Evolutionary conservation across 2,113 vertebrate genomes (phyloP), one percentile per base, ranked within the genome.

Genomic region (Balaeniceps rex): DNA sequence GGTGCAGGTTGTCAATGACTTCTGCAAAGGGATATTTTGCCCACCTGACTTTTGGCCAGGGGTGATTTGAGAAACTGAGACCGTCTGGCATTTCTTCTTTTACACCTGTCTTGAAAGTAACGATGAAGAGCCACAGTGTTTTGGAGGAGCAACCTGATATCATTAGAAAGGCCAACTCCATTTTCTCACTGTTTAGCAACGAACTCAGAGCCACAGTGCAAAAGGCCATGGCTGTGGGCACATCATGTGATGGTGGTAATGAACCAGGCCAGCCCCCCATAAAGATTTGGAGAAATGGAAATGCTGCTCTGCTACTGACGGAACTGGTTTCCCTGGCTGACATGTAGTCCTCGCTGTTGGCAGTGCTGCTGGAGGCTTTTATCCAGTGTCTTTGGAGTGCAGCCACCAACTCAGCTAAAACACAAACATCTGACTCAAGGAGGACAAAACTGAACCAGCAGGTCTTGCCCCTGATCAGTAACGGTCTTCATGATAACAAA

Each of bases 321-420:
- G 42, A 57, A 31, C 51, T 14, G 14, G 14, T 75, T 51, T 22
- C 52, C 38, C 23, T 52, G 61, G n/a, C 26, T n/a, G 36, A 31
- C 1, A 3, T 31, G 31, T 25, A 33, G 60, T 33, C 40, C 69
- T 60, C 0, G 0, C 61, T 46, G 33, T n/a, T 38, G 34, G 26
- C 26, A 8, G 26, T 64, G 34, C 29, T 65, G 42, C 40, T n/a
- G n/a, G n/a, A n/a, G n/a, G n/a, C n/a, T n/a, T n/a, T n/a, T 40
- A 40, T 40, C 40, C 64, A 42, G 29, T 3, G 12, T 40, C 68
- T 57, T 55, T 42, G 29, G 25, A 42, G 42, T 12, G 58, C 51
- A 36, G 17, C 36, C 29, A 19, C 26, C 16, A 26, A 16, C 15
- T 51, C 38, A 38, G 36, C 61, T 65, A 14, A 38, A 70, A 54